Conservation (phyloP, 2,888 invertebrate genomes). For the Branchellion lobata region DNA sequence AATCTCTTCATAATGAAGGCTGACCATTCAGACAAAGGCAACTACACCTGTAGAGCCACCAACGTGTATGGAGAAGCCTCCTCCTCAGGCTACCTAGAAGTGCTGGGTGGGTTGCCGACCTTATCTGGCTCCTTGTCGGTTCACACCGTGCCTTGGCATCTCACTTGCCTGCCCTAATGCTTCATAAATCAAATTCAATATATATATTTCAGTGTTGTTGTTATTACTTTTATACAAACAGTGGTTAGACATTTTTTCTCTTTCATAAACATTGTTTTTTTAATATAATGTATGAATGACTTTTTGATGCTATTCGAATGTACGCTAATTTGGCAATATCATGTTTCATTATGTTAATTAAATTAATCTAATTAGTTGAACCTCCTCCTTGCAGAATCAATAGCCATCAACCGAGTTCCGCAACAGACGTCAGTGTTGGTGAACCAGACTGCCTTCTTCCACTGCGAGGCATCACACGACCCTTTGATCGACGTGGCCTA, state of each 20-base stretch:
- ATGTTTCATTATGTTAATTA: no score
- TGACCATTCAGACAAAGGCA: slow-evolving; percentile 77
- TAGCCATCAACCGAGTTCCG: slow-evolving; percentile 52
- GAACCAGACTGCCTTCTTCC: slow-evolving; percentile 56
- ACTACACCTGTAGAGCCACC: slow-evolving; percentile 76
- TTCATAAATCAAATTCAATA: no score
- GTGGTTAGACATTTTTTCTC: no score
- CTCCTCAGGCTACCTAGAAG: slow-evolving; percentile 53
- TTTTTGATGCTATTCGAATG: no score
- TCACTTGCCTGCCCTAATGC: not conserved
- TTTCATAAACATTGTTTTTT: no score
- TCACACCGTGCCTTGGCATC: no score
- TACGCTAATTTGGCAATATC: no score
- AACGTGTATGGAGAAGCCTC: slow-evolving; percentile 56
- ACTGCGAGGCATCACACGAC: slow-evolving; percentile 56
- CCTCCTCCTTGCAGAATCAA: slow-evolving; percentile 46
- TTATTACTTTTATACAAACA: no score
- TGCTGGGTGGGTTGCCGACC: slow-evolving; percentile 53
- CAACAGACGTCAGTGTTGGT: slow-evolving; percentile 52
- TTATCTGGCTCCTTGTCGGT: no score
- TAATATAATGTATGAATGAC: no score
- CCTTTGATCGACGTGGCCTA: slow-evolving; percentile 55
- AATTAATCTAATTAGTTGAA: no score
- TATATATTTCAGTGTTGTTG: no score
- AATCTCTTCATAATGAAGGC: slow-evolving; percentile 74